These are phyloP conservation scores for Amblyjoppa proteus DNA, from an alignment of 2,888 invertebrate species.

Conservation along the genomic window DNA sequence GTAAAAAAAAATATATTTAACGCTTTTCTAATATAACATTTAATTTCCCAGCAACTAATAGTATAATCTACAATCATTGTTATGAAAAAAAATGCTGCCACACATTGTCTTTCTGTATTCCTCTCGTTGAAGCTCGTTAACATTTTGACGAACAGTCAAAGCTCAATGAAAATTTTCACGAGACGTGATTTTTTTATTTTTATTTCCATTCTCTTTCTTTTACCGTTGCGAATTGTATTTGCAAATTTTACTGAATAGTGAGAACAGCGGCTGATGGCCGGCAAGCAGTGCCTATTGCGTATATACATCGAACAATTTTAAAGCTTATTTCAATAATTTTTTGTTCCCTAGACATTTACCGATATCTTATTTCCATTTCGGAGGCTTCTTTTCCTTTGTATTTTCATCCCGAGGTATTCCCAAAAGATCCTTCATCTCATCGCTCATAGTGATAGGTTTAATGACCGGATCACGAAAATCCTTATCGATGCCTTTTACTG, in stretches of 20 bases:
- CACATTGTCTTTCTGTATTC: neutral
- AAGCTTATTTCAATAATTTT: neutral
- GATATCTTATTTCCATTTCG: neutral
- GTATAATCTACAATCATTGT: neutral
- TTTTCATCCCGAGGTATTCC: neutral
- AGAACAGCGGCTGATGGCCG: neutral
- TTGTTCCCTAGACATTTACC: neutral
- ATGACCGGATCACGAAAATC: neutral
- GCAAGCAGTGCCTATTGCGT: neutral
- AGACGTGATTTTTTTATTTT: neutral
- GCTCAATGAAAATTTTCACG: neutral
- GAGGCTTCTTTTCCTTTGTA: neutral
- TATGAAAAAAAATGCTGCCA: neutral
- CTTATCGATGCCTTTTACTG: neutral
- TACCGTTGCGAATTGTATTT: neutral
- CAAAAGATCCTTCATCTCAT: neutral
- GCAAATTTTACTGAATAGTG: neutral
- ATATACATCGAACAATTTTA: neutral
- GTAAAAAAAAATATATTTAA: neutral
- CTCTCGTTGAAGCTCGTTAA: no score
- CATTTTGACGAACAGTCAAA: neutral
- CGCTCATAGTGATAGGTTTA: neutral
- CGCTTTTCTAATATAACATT: neutral
- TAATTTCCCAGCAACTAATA: neutral
- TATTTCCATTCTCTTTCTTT: neutral